Evolutionary conservation across 2,113 vertebrate species (phyloP).

Genomic region (Acrocephalus kingi): DNA sequence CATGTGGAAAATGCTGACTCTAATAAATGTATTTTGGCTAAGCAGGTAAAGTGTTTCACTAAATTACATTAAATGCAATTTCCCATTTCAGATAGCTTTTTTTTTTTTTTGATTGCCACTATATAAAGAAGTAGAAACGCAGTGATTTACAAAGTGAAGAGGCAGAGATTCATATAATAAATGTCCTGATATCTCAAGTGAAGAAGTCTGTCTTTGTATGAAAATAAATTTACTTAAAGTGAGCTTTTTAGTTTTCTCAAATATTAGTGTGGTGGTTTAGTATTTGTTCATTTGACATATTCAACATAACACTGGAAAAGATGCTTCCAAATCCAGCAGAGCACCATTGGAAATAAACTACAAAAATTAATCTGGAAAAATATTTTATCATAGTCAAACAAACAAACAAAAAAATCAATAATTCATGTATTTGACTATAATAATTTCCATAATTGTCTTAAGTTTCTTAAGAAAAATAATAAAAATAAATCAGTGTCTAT

Average conservation of each 20-base stretch:
- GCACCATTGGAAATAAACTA: background rate
- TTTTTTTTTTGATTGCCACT: background rate
- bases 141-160: background rate
- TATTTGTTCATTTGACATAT: background rate
- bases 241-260: background rate
- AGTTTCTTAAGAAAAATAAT: background rate
- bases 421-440: background rate
- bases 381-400: background rate
- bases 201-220: background rate
- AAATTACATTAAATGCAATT: background rate
- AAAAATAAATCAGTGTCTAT: background rate
- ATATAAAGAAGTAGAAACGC: background rate
- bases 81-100: background rate
- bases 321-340: background rate
- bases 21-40: background rate
- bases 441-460: background rate
- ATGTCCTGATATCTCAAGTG: background rate
- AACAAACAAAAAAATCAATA: background rate
- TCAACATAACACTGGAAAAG: background rate
- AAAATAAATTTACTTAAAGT: background rate
- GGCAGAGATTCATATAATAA: background rate
- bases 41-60: background rate
- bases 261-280: background rate
- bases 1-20: background rate
- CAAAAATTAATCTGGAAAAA: background rate